A percentile compares a stretch with the other conserved stretches of the same genome.
phyloP scores from a whole-genome alignment of 2,888 invertebrate genomes.

The Carterocephalus palaemon region DNA sequence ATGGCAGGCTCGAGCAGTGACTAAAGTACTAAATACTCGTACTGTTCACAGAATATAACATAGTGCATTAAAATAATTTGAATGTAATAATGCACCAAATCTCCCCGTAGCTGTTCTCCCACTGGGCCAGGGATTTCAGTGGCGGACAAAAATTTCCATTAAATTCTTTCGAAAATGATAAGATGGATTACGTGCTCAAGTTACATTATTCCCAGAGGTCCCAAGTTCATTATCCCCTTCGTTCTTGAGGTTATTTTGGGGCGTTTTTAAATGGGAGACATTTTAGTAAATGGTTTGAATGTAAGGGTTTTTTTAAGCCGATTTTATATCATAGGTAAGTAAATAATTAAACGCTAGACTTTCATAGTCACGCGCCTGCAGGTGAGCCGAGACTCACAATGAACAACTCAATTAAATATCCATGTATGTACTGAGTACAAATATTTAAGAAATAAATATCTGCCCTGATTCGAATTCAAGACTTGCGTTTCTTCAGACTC shows the following conservation, averaged over 20 bases:
- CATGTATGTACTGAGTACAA: neutral
- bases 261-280: slow-evolving; percentile 23
- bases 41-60: too few species aligned
- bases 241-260: slow-evolving; percentile 45
- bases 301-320: neutral
- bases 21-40: too few species aligned
- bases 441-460: too few species aligned
- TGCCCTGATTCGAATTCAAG: too few species aligned
- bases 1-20: too few species aligned
- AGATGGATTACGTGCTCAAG: slow-evolving; percentile 74
- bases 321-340: neutral
- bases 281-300: slow-evolving; percentile 12
- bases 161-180: slow-evolving; percentile 63
- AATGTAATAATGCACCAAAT: too few species aligned
- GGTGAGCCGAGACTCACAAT: neutral
- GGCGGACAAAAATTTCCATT: slow-evolving; percentile 67
- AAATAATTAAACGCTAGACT: neutral
- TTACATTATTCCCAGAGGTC: slow-evolving; percentile 61
- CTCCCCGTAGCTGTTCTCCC: slow-evolving; percentile 37
- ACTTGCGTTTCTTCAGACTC: too few species aligned
- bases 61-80: too few species aligned
- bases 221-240: slow-evolving; percentile 53
- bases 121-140: slow-evolving; percentile 57
- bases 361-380: neutral
- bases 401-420: slow-evolving; percentile 1